Evolutionary conservation across 2,113 vertebrate species (phyloP), one percentile per base, ranked within the genome.

Genomic region (Microcebus jonahi): DNA sequence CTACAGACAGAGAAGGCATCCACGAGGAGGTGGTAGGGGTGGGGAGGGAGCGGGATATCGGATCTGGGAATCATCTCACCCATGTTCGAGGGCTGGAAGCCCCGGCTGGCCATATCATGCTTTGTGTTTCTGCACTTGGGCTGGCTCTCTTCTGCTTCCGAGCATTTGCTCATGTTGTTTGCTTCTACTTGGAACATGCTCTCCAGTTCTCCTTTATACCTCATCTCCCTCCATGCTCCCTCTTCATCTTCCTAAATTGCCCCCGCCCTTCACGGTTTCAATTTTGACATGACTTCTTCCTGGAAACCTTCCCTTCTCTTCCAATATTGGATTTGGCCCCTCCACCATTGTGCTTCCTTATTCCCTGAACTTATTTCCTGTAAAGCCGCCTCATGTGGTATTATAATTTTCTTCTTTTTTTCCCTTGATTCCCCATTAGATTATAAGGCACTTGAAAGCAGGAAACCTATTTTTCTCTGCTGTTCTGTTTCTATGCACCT

Each of bases 221-320:
- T 1, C 4, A 12, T 34, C 15, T 57, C 12, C 53, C 25, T 48
- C 17, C 12, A 34, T 1, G 4, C 1, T 8, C 20, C 15, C 50
- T 59, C 45, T 53, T 27, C 14, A 20, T 36, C 61, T 82, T 81
- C 82, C 68, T 71, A 59, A 67, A 36, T 48, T 67, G 6, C 61
- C 4, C 5, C 61, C 31, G 12, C 31, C 50, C 36, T 50, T 70
- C 57, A 76, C 2, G 6, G 53, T 96, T 83, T 89, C 31, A 29
- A 20, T 70, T 48, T 73, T 29, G 11, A 45, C 42, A 57, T 20
- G 55, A 57, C 34, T 21, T 82, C n/a, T 77, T 65, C 73, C 9
- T 3, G 25, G n/a, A 73, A 83, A 18, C 17, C 27, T 57, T 96
- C 48, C 23, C 31, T 67, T 80, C 21, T 34, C 75, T 57, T 75